Conservation (phyloP, 2,113 vertebrate genomes). For the Crotalus horridus region DNA sequence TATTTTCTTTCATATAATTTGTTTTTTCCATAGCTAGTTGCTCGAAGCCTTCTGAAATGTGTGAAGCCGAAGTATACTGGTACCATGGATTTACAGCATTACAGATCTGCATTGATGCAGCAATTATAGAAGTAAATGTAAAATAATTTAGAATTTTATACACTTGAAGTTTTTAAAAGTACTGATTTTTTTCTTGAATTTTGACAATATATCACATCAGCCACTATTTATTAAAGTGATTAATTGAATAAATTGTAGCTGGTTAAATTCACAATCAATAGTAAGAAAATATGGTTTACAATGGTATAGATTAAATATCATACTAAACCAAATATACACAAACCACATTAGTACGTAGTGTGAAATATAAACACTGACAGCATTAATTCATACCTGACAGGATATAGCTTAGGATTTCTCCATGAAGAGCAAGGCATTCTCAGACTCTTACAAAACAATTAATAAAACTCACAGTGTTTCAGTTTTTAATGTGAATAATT, state of each 20-base stretch:
- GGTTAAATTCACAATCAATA: not conserved
- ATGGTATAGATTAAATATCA: not conserved
- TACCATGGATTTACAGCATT: conserved; percentile 83
- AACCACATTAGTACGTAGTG: not conserved
- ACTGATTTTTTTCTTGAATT: accelerated
- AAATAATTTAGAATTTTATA: accelerated
- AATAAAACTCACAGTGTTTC: not conserved
- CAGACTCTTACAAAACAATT: not conserved
- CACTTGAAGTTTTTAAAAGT: not conserved
- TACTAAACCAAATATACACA: not conserved
- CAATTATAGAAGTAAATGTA: conserved; percentile 86
- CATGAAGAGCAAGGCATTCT: not conserved
- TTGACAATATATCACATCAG: not conserved
- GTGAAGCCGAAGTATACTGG: conserved; percentile 87
- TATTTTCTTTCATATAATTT: not conserved
- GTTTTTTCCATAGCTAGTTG: conserved; percentile 61
- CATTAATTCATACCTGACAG: not conserved
- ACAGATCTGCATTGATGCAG: conserved; percentile 85
- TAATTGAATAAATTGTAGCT: not conserved
- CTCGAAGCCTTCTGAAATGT: conserved; percentile 60
- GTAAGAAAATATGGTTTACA: not conserved
- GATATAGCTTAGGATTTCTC: not conserved
- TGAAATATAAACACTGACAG: not conserved
- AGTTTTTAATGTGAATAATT: not conserved
- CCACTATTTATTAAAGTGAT: not conserved